These are phyloP conservation scores for Chiridota heheva DNA, from an alignment of 35 echinoderm and acorn worm genomes.

Conservation along the genomic window DNA sequence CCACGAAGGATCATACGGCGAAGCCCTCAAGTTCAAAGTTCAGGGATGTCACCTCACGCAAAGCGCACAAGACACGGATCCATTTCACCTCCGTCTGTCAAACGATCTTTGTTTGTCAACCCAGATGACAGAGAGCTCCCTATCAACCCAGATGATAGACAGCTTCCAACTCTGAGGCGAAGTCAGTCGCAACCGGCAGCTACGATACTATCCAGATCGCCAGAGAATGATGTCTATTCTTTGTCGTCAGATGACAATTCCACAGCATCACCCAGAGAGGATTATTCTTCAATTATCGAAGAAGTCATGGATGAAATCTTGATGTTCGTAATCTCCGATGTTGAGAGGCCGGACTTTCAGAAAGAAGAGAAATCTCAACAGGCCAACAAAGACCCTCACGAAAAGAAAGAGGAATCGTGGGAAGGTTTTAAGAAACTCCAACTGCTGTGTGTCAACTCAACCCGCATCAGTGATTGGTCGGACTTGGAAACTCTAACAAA, in stretches of 20 bases:
- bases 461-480: slow-evolving; percentile 58
- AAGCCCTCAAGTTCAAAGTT: slow-evolving; percentile 26
- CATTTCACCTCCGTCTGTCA: neutral
- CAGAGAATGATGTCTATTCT: no score
- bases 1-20: neutral
- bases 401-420: neutral
- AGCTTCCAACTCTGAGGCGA: no score
- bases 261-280: no score
- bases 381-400: neutral
- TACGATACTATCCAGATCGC: no score
- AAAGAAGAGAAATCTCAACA: neutral
- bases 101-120: neutral
- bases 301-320: no score
- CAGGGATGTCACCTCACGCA: neutral
- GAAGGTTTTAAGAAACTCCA: slow-evolving; percentile 48
- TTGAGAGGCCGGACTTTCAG: no score
- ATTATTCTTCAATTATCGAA: no score
- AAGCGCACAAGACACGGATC: neutral
- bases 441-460: slow-evolving; percentile 78
- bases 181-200: no score
- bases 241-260: no score
- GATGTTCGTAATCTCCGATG: no score
- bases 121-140: no score
- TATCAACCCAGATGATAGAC: no score
- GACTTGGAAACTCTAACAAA: slow-evolving; percentile 57